Conservation (phyloP, 2,797 vertebrate species). For the Hyperoplus lanceolatus region DNA sequence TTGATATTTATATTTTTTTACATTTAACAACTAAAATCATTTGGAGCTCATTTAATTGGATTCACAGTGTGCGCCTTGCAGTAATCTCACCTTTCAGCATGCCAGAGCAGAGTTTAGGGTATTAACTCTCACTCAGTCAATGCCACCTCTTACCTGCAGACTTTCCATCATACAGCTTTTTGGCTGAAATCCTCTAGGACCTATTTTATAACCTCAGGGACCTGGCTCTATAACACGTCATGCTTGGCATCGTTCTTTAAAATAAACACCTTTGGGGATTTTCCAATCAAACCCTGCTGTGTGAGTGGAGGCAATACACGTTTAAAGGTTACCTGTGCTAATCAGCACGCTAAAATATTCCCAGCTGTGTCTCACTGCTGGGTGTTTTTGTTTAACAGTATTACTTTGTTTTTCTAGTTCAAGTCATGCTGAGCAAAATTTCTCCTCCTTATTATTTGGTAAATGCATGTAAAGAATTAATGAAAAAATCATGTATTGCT, state of each 20-base stretch:
- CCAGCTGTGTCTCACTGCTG: slow-evolving; percentile 35
- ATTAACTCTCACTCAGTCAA: slow-evolving; percentile 48
- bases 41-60: slow-evolving; percentile 58
- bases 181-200: slow-evolving; percentile 26
- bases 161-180: slow-evolving; percentile 20
- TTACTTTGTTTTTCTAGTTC: no score
- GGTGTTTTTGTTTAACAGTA: neutral
- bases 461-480: neutral
- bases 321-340: slow-evolving; percentile 33
- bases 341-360: slow-evolving; percentile 27
- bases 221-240: slow-evolving; percentile 32
- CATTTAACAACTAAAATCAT: slow-evolving; percentile 36
- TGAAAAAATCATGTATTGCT: neutral
- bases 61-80: slow-evolving; percentile 21
- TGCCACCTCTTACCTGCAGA: slow-evolving; percentile 38
- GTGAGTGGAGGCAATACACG: slow-evolving; percentile 10
- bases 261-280: slow-evolving; percentile 63
- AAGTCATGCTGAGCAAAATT: neutral
- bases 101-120: slow-evolving; percentile 35
- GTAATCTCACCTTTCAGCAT: slow-evolving; percentile 49
- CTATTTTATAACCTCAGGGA: slow-evolving; percentile 33
- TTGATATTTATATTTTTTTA: slow-evolving; percentile 49
- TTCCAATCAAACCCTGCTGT: slow-evolving; percentile 41
- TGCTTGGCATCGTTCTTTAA: slow-evolving; percentile 38
- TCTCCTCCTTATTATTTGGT: neutral